Conservation (phyloP, 2,113 vertebrate genomes). For the Lontra canadensis region DNA sequence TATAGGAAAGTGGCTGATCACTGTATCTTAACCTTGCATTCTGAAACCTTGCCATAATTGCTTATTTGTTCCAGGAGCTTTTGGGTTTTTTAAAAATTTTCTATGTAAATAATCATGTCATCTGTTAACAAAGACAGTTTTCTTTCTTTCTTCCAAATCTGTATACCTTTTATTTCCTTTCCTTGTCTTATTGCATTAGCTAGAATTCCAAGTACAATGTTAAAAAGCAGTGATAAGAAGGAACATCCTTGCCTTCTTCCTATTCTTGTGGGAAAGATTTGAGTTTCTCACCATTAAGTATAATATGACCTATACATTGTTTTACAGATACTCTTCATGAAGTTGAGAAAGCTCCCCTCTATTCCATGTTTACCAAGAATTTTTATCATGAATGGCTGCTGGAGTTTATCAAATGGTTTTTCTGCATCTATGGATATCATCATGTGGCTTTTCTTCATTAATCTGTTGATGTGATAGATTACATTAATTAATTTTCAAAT, state of each 20-base stretch:
- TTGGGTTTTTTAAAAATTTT: neutral
- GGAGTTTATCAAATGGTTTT: neutral
- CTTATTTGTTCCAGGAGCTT: neutral
- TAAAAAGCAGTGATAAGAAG: neutral
- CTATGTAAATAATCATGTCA: neutral
- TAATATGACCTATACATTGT: neutral
- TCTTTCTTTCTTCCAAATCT: neutral
- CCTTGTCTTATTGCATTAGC: neutral
- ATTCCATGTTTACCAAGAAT: neutral
- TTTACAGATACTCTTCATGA: neutral
- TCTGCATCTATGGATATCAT: no score
- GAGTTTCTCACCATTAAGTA: neutral
- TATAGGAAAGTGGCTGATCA: neutral
- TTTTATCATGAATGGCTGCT: neutral
- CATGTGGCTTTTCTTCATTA: neutral
- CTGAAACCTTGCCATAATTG: neutral
- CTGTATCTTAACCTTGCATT: neutral
- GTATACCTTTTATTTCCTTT: neutral
- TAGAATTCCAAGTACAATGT: neutral
- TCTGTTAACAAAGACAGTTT: neutral
- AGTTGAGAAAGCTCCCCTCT: neutral
- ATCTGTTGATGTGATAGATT: neutral
- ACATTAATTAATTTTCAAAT: neutral
- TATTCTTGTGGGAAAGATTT: neutral
- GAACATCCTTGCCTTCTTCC: neutral